phyloP scores from a whole-genome alignment of 2,888 invertebrate genomes.

The Leptinotarsa juncta region DNA sequence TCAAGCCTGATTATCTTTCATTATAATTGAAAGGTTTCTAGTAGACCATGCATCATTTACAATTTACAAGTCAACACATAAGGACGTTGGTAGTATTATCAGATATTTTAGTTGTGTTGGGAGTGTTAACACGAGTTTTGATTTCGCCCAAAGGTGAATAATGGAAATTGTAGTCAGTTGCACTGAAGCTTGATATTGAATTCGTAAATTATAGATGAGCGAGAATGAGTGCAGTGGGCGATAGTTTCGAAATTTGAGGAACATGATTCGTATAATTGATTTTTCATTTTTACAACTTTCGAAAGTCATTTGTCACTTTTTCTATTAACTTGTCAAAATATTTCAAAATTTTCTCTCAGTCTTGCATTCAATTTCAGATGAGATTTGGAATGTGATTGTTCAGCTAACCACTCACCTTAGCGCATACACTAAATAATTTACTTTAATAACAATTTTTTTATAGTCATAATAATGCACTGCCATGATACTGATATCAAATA shows the following conservation, averaged over 20 bases:
- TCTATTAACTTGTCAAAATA: not conserved
- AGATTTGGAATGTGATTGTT: no score
- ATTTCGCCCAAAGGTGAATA: constrained; percentile 13
- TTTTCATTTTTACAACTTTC: not conserved
- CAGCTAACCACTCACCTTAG: no score
- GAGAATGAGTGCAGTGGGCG: not conserved
- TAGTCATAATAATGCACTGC: no score
- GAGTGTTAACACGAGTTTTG: constrained; percentile 15
- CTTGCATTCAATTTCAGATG: not conserved
- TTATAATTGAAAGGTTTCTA: not conserved
- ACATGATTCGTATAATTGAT: not conserved
- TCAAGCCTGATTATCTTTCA: not conserved
- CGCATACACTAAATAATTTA: no score
- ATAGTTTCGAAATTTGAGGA: not conserved
- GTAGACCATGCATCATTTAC: not conserved
- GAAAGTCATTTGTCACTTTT: not conserved
- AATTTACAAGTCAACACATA: not conserved
- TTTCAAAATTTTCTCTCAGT: not conserved
- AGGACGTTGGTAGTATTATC: not conserved
- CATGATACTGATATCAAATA: no score
- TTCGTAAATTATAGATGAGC: constrained; percentile 1
- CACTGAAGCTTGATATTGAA: constrained; percentile 12
- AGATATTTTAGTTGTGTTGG: constrained; percentile 3
- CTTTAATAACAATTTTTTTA: no score
- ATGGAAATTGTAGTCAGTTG: constrained; percentile 9